Evolutionary conservation across 2,888 invertebrate genomes (phyloP), one percentile per base, ranked within the genome.

Genomic region (Melipona bicolor): DNA sequence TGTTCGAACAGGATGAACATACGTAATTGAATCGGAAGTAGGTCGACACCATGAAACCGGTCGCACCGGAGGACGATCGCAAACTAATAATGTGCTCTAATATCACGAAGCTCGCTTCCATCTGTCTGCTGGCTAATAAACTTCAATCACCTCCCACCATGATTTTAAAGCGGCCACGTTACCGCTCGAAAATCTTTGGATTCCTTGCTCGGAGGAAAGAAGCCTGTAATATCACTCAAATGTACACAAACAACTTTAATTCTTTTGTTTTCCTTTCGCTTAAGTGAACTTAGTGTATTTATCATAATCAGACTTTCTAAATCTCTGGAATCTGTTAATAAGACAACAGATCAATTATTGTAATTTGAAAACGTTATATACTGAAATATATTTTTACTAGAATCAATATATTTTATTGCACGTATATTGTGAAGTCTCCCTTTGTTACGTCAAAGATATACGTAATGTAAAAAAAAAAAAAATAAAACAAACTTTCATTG

Each of bases 1-100:
- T 61, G 81, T 67, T 24, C 50, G 72, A 52, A 49, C 74, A 79
- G 50, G 72, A 81, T 65, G 62, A 70, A 84, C 81, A 82, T 80
- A 79, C 75, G 76, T 82, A 83, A 79, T 72, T 61, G 61, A 75
- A 84, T 83, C 79, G 71, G 80, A 75, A 74, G 78, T 84, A 79
- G 86, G 79, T 82, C 65, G 88, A 56, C 67, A 81, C 82, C 70
- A 79, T 83, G 71, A 88, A 89, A 91, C 90, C 85, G 86, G 80
- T 89, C 87, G 85, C 87, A 84, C 77, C 87, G 82, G 81, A 88
- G 85, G 82, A 88, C 88, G 88, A 87, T 86, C 89, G 83, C 86
- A 83, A 87, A 92, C 92, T 92, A 91, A 91, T 91, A 90, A 87
- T 87, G 88, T 87, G 84, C 85, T 79, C 87, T 88, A 91, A 89